Percentiles rank a stretch among this genome's conserved stretches.
phyloP scores from a whole-genome alignment of 2,888 invertebrate genomes.

The Calliscelio sp. region DNA sequence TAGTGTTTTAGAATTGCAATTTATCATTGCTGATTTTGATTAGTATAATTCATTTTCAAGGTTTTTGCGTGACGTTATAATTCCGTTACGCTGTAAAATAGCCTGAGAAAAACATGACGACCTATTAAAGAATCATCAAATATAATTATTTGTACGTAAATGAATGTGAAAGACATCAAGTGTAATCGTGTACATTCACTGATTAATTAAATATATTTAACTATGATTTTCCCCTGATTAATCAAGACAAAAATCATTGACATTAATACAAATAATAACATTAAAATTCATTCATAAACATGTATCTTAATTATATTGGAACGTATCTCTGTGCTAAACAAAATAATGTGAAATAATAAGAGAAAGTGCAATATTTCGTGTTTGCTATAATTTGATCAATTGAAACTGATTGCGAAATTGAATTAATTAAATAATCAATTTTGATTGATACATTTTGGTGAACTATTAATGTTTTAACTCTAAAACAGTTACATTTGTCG shows the following conservation, averaged over 20 bases:
- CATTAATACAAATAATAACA: not conserved
- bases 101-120: slow-evolving; percentile 14
- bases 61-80: slow-evolving; percentile 37
- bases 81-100: slow-evolving; percentile 18
- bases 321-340: slow-evolving; percentile 81
- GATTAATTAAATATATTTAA: not conserved
- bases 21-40: not conserved
- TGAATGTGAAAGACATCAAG: slow-evolving; percentile 1
- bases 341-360: slow-evolving; percentile 58
- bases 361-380: slow-evolving; percentile 53
- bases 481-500: slow-evolving; percentile 36
- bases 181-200: not conserved
- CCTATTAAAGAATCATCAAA: slow-evolving; percentile 14
- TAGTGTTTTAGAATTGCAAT: not conserved
- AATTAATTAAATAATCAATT: slow-evolving; percentile 11
- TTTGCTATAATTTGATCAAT: slow-evolving; percentile 43
- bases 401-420: slow-evolving; percentile 30
- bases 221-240: not conserved
- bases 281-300: not conserved
- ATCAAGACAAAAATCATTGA: too few species aligned
- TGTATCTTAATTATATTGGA: slow-evolving; percentile 66
- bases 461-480: slow-evolving; percentile 54
- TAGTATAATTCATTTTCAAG: slow-evolving; percentile 19
- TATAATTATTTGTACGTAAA: slow-evolving; percentile 46
- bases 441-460: slow-evolving; percentile 34